Evolutionary conservation across 2,888 invertebrate species (phyloP).

Genomic region (Morpho helenor): DNA sequence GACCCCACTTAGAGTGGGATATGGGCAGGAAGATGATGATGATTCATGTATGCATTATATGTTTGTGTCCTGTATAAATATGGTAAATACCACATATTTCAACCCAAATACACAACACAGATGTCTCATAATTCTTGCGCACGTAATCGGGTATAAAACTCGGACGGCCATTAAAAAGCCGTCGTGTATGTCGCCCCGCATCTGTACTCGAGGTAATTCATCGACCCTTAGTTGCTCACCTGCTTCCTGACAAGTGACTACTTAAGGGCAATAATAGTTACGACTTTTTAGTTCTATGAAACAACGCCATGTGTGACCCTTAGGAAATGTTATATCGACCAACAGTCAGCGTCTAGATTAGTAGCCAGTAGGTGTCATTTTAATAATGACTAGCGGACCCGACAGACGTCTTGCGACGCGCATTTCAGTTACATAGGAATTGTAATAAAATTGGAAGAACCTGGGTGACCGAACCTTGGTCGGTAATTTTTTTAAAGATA

Average conservation of each 20-base stretch:
- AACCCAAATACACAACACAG: background rate
- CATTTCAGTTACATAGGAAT: too few species aligned
- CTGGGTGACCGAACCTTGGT: too few species aligned
- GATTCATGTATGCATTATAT: too few species aligned
- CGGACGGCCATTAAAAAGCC: slow-evolving; percentile 32
- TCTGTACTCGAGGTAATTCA: slow-evolving; percentile 47
- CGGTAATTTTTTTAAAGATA: too few species aligned
- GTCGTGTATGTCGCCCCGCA: slow-evolving; percentile 33
- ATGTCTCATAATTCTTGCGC: slow-evolving; percentile 19
- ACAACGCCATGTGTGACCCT: background rate
- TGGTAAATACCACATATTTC: background rate
- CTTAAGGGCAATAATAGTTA: slow-evolving; percentile 18
- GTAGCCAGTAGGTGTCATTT: too few species aligned
- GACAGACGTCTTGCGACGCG: too few species aligned
- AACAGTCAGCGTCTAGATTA: too few species aligned
- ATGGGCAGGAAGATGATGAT: too few species aligned
- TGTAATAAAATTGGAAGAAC: too few species aligned
- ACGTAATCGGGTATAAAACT: slow-evolving; percentile 27
- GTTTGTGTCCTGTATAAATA: too few species aligned
- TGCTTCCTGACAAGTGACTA: slow-evolving; percentile 42
- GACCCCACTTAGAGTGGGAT: too few species aligned
- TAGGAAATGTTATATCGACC: background rate
- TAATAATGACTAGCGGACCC: too few species aligned
- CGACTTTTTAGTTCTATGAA: background rate
- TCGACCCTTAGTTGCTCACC: slow-evolving; percentile 51